phyloP scores from a whole-genome alignment of 2,888 invertebrate species.

The Rutpela maculata region DNA sequence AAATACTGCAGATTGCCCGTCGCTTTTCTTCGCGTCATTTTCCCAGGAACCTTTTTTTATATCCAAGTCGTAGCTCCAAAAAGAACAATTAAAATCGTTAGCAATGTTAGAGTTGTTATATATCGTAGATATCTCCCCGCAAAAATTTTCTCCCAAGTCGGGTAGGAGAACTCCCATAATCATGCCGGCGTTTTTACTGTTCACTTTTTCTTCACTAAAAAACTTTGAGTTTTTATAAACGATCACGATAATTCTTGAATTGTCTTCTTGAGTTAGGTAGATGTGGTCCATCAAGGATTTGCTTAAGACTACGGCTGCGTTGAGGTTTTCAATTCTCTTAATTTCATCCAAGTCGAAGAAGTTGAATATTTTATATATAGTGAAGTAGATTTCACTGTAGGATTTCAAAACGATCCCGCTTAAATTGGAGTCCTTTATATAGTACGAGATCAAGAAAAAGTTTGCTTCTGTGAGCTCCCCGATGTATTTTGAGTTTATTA shows the following conservation, averaged over 20 bases:
- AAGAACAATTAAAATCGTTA: conserved; percentile 49
- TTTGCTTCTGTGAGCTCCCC: conserved; percentile 32
- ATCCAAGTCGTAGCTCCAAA: conserved; percentile 49
- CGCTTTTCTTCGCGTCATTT: neutral
- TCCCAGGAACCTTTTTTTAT: conserved; percentile 24
- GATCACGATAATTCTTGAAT: conserved; percentile 47
- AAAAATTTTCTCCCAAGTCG: conserved; percentile 25
- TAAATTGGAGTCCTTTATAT: conserved; percentile 28
- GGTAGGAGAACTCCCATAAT: conserved; percentile 54
- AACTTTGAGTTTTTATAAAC: conserved; percentile 50
- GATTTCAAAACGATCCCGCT: neutral
- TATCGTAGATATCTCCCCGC: conserved; percentile 16
- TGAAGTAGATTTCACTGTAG: neutral
- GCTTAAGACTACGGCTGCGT: conserved; percentile 40
- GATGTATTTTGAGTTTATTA: conserved; percentile 48
- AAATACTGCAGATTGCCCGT: neutral
- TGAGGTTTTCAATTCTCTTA: conserved; percentile 22
- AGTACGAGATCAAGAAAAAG: conserved; percentile 39
- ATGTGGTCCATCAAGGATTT: conserved; percentile 41
- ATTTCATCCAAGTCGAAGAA: conserved; percentile 17
- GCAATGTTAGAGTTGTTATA: neutral
- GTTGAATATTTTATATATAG: conserved; percentile 6
- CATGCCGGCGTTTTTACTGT: conserved; percentile 35
- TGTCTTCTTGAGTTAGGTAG: conserved; percentile 9
- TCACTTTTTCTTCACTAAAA: conserved; percentile 42